Base-by-base conservation (phyloP, 1,140 invertebrate genomes). In the Glomeris maerens region DNA sequence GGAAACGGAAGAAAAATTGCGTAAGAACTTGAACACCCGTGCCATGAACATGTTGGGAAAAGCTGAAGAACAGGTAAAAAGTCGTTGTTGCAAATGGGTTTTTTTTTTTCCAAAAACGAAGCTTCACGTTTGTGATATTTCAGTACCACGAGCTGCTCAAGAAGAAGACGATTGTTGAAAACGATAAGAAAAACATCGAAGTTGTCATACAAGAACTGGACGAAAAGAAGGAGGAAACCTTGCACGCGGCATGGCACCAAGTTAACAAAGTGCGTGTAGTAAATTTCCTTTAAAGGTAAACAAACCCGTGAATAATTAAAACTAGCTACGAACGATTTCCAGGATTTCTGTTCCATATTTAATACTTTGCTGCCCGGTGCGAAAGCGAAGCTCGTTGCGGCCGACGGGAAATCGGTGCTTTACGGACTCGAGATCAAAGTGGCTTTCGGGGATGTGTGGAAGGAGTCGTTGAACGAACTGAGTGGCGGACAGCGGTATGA, bases 341-440 rank as follows among this genome's bases (percentile, higher is more conserved):
- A 80, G 62, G 91, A 98, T 71, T 98, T 98, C 70, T 89, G 87
- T n/a, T 84, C 85, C 1, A 98, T 99, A 62, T 98, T 98, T 66
- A 80, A 78, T 52, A 84, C 83, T 0, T 72, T 98, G 41, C 69
- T 98, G 47, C 89, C 91, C 10, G 91, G 91, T 7, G 82, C 91
- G 0, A 73, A 82, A 54, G 91, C 91, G 0, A 82, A 84, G 65
- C 73, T 98, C 2, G 74, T 78, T 53, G 84, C 90, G 10, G 79
- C 82, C 1, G 76, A 78, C 39, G 80, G 80, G 14, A 72, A 76
- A 55, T 60, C 75, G 5, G 78, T 93, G 2, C 69, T 87, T 0
- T 80, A 91, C 55, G 93, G 93, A 14, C 70, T 98, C 1, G 89
- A 96, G 73, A 80, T 95, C 7, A 86, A 86, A 66, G 84, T 98